These are phyloP conservation scores for Tyrophagus putrescentiae DNA, from an alignment of 1,140 invertebrate genomes.

Conservation along the genomic window DNA sequence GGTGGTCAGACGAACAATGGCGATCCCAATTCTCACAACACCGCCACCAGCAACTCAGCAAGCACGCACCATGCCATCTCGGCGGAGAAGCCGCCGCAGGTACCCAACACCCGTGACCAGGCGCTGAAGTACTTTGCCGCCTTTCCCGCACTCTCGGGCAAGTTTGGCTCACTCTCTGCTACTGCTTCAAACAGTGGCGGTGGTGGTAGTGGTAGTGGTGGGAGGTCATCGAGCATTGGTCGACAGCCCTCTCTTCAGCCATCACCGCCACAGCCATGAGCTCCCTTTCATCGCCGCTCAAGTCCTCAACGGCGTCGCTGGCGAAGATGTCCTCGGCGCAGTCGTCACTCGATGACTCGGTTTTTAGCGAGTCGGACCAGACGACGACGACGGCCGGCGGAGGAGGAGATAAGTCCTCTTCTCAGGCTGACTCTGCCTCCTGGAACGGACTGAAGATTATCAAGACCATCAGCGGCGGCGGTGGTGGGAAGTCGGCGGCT, in stretches of 20 bases:
- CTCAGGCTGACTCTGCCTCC: not conserved
- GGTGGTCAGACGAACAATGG: too few relatives aligned
- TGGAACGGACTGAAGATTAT: constrained; percentile 18
- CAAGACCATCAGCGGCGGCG: too few relatives aligned
- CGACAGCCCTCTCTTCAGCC: too few relatives aligned
- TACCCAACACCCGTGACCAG: not conserved
- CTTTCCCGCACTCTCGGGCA: constrained; percentile 27
- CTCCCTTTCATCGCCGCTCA: not conserved
- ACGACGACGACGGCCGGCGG: not conserved
- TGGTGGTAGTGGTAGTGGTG: not conserved
- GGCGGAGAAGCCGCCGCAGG: too few relatives aligned
- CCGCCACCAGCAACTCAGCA: too few relatives aligned
- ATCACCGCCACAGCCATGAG: too few relatives aligned
- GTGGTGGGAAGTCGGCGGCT: not conserved
- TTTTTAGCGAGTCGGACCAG: not conserved
- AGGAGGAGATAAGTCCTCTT: not conserved
- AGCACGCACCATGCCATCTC: too few relatives aligned
- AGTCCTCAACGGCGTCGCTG: constrained; percentile 3
- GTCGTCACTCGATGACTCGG: constrained; percentile 12
- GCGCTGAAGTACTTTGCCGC: constrained; percentile 26
- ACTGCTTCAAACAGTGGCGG: too few relatives aligned
- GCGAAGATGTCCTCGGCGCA: constrained; percentile 2
- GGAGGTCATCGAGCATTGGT: not conserved
- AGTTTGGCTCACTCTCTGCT: too few relatives aligned
- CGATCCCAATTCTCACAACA: too few relatives aligned